A percentile compares a stretch with the other conserved stretches of the same genome.
Evolutionary conservation across 2,113 vertebrate species (phyloP).

Genomic region (Chaenocephalus aceratus): DNA sequence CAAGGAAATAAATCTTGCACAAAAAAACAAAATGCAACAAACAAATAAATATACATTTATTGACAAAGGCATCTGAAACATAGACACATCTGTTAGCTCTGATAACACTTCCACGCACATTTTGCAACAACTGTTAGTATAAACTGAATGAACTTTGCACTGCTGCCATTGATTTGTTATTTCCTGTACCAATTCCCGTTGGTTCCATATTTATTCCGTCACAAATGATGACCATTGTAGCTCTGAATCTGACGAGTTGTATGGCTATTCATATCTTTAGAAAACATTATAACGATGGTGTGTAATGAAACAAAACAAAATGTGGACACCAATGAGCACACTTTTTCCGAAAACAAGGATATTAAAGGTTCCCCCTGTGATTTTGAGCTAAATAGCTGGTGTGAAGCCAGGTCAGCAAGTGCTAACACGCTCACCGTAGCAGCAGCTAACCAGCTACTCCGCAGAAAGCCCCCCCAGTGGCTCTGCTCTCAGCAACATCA

Average conservation of each 20-base stretch:
- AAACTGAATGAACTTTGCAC: neutral
- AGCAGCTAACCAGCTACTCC: conserved; percentile 34
- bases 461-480: conserved; percentile 23
- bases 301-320: neutral
- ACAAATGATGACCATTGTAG: neutral
- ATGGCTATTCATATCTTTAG: conserved; percentile 4
- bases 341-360: conserved; percentile 4
- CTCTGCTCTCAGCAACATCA: conserved; percentile 17
- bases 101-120: too few species aligned
- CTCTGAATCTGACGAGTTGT: neutral
- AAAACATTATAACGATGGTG: neutral
- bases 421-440: conserved; percentile 34
- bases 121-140: neutral
- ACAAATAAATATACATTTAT: too few species aligned
- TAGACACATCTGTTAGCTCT: too few species aligned
- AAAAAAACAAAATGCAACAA: neutral
- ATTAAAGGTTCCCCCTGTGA: neutral
- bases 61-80: too few species aligned
- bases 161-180: neutral
- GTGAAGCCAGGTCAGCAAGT: conserved; percentile 35
- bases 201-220: conserved; percentile 37
- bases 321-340: neutral
- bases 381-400: conserved; percentile 27
- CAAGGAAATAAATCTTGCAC: neutral
- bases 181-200: conserved; percentile 33